Conservation (phyloP, 2,113 vertebrate species). For the Pterophyllum scalare region DNA sequence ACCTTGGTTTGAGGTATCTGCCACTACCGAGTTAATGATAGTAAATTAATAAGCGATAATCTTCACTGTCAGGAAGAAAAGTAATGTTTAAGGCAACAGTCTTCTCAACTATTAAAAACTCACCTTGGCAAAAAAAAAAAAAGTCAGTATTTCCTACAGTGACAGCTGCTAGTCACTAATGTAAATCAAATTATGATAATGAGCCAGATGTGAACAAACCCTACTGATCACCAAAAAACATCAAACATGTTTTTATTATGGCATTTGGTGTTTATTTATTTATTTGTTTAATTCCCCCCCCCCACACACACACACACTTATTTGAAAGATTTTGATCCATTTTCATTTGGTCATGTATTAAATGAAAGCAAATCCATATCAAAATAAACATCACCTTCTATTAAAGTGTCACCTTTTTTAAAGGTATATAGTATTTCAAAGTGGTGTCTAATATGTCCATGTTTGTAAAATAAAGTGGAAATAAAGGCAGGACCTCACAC, state of each 20-base stretch:
- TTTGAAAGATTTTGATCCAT: not conserved
- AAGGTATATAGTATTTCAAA: not conserved
- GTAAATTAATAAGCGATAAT: not conserved
- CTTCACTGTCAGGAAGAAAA: not conserved
- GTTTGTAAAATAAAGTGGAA: constrained; percentile 10
- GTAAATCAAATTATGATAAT: not conserved
- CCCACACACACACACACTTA: too few relatives aligned
- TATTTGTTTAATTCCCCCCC: too few relatives aligned
- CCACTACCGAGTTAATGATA: not conserved
- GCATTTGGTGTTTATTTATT: not conserved
- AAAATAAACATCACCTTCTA: not conserved
- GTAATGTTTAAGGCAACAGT: not conserved
- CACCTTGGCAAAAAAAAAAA: not conserved
- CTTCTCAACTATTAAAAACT: not conserved
- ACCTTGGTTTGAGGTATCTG: not conserved
- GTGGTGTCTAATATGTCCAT: not conserved
- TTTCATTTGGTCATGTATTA: not conserved
- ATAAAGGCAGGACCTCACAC: not conserved
- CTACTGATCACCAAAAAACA: not conserved
- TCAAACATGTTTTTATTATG: not conserved
- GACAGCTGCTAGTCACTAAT: not conserved
- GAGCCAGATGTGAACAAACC: not conserved
- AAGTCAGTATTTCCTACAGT: not conserved
- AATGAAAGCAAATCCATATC: not conserved
- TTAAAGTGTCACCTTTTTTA: not conserved